These are phyloP conservation scores for Cochlearius cochlearius DNA, from an alignment of 2,113 vertebrate species.

Conservation along the genomic window DNA sequence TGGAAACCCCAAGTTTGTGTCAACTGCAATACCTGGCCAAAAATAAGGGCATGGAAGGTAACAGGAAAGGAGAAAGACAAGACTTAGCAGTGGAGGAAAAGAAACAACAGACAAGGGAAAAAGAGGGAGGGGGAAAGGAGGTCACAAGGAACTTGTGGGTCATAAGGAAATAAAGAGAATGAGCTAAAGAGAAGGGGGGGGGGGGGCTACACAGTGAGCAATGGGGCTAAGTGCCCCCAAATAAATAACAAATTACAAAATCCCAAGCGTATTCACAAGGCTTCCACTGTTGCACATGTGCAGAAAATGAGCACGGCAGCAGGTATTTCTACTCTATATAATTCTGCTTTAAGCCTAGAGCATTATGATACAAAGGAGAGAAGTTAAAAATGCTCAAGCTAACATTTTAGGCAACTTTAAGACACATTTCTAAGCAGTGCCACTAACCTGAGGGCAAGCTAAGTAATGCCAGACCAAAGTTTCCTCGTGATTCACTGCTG, in stretches of 20 bases:
- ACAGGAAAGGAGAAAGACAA: background rate
- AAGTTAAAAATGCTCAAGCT: constrained; percentile 21
- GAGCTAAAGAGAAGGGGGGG: background rate
- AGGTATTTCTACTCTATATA: background rate
- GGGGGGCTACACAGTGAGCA: accelerated
- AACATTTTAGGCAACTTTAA: constrained; percentile 23
- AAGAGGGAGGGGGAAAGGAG: background rate
- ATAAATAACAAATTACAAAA: background rate
- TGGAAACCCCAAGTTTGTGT: background rate
- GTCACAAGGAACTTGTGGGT: background rate
- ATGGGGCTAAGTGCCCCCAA: background rate
- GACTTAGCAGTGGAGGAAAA: background rate
- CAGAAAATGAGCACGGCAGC: background rate
- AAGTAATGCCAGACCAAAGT: background rate
- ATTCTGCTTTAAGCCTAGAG: background rate
- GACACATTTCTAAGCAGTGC: background rate
- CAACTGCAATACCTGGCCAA: background rate
- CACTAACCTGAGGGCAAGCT: background rate
- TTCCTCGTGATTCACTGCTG: constrained; percentile 35
- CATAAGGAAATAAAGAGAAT: background rate
- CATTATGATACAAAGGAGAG: background rate
- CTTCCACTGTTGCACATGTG: background rate
- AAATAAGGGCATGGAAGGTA: background rate
- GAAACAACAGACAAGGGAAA: background rate
- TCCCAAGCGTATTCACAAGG: background rate